Evolutionary conservation across 2,113 vertebrate genomes (phyloP).

Genomic region (Erinaceus europaeus): DNA sequence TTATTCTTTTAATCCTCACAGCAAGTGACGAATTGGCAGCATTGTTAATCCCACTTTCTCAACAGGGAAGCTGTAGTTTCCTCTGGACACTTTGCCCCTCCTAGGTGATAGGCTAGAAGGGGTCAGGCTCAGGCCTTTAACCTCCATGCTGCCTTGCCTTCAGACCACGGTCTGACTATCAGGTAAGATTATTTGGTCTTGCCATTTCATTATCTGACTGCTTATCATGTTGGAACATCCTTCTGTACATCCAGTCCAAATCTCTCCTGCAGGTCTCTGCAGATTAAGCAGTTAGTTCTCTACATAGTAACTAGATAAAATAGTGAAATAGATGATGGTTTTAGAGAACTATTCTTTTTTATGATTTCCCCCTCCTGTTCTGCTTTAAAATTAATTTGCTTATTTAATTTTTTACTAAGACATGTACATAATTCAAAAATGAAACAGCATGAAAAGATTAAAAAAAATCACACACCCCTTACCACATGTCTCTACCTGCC

Average conservation of each 20-base stretch:
- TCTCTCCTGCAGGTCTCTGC: not conserved
- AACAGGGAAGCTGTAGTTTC: not conserved
- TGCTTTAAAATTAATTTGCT: slow-evolving; percentile 15
- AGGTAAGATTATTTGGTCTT: not conserved
- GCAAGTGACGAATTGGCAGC: not conserved
- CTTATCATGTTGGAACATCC: not conserved
- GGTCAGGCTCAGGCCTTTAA: not conserved
- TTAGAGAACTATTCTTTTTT: slow-evolving; percentile 15
- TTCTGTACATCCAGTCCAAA: not conserved
- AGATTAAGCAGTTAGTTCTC: not conserved
- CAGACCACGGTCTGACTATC: not conserved
- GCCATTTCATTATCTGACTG: not conserved
- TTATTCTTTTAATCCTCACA: not conserved
- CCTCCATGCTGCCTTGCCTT: not conserved
- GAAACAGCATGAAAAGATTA: slow-evolving; percentile 2
- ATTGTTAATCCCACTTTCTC: not conserved
- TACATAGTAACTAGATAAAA: not conserved
- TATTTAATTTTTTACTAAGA: slow-evolving; percentile 2
- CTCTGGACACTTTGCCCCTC: not conserved
- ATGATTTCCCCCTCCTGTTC: not conserved
- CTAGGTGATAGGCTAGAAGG: not conserved
- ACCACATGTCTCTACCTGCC: not conserved
- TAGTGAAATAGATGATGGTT: not conserved
- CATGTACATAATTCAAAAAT: not conserved
- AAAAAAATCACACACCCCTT: not conserved